Conservation (phyloP, 2,113 vertebrate genomes). For the Catharus fuscescens region DNA sequence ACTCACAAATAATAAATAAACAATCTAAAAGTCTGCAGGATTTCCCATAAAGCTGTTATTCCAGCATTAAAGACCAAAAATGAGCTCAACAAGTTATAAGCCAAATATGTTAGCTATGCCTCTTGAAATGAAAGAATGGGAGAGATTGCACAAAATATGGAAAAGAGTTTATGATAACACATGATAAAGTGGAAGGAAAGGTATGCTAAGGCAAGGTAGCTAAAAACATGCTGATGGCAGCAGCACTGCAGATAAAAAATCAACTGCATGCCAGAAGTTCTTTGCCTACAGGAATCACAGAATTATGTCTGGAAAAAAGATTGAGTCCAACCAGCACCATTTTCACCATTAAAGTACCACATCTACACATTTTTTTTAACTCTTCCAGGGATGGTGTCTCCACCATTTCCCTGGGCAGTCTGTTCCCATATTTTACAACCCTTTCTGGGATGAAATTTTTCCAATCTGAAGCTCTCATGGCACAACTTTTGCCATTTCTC, state of each 20-base stretch:
- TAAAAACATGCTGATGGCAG: background rate
- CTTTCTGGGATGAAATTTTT: background rate
- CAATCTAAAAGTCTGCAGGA: background rate
- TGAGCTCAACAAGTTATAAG: background rate
- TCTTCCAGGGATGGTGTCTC: background rate
- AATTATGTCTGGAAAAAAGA: background rate
- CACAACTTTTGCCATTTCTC: background rate
- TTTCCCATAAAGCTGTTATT: background rate
- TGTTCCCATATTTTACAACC: fast-evolving
- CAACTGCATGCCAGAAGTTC: background rate
- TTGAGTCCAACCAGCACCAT: background rate
- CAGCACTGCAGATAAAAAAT: background rate
- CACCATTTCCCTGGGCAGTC: background rate
- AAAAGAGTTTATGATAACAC: background rate
- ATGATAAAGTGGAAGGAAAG: background rate
- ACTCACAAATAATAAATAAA: background rate
- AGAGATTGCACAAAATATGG: background rate
- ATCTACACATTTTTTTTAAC: background rate
- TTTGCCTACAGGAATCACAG: background rate
- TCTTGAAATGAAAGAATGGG: background rate
- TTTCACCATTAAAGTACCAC: background rate
- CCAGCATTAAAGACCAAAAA: background rate
- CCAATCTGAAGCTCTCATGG: background rate
- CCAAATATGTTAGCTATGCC: background rate
- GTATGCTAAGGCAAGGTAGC: background rate